Conservation (phyloP, 2,888 invertebrate genomes). For the Caenorhabditis sinica region DNA sequence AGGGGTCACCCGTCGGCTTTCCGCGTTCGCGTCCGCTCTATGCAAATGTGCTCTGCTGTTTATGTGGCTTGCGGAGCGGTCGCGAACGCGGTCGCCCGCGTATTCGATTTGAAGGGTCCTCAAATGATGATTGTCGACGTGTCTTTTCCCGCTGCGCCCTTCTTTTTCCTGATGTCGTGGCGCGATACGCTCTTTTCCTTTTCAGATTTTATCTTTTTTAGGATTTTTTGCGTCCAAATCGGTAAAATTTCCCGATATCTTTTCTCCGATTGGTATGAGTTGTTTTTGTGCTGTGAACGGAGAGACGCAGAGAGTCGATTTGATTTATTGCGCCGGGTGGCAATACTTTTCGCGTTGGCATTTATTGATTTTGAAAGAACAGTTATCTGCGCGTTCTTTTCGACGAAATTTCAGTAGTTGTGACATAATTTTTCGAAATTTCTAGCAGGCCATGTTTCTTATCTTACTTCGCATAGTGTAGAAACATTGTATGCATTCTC, state of each 20-base stretch:
- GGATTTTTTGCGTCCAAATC: too few species aligned
- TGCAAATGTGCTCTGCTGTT: conserved; percentile 8
- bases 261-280: too few species aligned
- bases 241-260: too few species aligned
- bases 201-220: background rate
- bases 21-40: background rate
- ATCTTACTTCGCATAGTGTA: background rate
- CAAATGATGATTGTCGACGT: background rate
- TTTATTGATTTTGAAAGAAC: conserved; percentile 18
- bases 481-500: background rate
- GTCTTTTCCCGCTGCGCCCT: background rate
- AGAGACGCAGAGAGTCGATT: background rate
- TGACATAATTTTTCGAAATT: too few species aligned
- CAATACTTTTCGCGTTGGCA: background rate
- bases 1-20: background rate
- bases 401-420: background rate
- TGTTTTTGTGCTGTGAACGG: too few species aligned
- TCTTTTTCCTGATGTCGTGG: too few species aligned
- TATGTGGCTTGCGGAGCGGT: background rate
- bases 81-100: conserved; percentile 32
- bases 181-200: too few species aligned
- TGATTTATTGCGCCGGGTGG: background rate
- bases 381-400: background rate
- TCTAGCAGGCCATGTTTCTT: too few species aligned
- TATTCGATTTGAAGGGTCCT: conserved; percentile 1